These are phyloP conservation scores for Protaetia brevitarsis DNA, from an alignment of 1,140 invertebrate species.

Conservation along the genomic window DNA sequence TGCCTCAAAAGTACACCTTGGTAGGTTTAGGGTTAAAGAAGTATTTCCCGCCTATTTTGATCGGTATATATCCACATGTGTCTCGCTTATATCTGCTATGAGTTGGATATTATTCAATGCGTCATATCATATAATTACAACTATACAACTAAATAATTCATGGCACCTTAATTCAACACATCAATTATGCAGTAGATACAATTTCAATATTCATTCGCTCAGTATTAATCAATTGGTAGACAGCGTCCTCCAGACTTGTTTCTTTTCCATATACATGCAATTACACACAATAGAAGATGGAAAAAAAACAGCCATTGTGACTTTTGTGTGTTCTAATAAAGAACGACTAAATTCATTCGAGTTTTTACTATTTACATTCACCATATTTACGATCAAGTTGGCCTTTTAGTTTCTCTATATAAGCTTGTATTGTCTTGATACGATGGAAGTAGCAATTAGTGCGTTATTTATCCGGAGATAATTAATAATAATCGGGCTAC, in stretches of 20 bases:
- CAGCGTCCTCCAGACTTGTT: neutral
- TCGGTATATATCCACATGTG: no score
- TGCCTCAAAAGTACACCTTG: no score
- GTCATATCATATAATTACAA: no score
- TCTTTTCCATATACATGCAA: neutral
- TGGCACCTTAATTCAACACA: neutral
- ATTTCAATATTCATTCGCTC: no score
- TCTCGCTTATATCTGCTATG: no score
- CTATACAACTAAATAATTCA: neutral
- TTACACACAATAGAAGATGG: neutral
- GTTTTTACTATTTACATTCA: neutral
- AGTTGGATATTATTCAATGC: no score
- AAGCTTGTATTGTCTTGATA: neutral
- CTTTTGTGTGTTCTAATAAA: neutral
- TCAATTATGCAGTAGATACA: neutral
- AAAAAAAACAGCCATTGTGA: neutral
- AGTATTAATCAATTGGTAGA: neutral
- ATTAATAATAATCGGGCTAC: neutral
- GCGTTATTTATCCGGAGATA: neutral
- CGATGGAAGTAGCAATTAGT: neutral
- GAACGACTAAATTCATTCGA: neutral
- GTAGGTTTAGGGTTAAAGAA: no score
- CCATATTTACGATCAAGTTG: neutral
- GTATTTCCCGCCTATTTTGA: no score
- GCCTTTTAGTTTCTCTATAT: neutral